Conservation (phyloP, 2,113 vertebrate genomes). For the Cebus imitator region DNA sequence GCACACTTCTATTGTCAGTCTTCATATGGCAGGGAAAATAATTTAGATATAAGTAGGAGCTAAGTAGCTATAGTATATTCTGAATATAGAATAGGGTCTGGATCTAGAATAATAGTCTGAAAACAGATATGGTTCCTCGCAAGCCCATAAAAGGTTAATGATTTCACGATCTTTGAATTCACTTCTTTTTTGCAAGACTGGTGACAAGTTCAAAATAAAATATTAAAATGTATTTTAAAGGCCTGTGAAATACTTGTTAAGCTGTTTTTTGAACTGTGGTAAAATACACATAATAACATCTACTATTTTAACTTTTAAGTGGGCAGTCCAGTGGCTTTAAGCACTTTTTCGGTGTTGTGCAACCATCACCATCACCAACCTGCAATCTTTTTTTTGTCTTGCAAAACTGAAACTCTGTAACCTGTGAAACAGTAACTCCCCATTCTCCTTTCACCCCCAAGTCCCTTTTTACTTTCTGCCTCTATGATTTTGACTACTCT, state of each 20-base stretch:
- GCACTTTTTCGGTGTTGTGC: background rate
- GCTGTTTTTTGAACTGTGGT: background rate
- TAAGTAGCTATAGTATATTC: background rate
- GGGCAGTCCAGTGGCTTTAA: background rate
- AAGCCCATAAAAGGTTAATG: background rate
- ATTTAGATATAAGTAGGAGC: background rate
- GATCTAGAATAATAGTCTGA: background rate
- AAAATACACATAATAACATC: background rate
- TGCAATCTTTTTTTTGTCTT: background rate
- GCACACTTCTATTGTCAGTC: background rate
- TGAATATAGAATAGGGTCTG: background rate
- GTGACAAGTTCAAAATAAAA: background rate
- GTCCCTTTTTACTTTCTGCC: background rate
- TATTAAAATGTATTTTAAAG: conserved; percentile 4
- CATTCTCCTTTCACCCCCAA: background rate
- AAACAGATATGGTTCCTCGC: background rate
- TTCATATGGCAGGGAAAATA: background rate
- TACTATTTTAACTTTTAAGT: background rate
- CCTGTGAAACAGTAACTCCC: background rate
- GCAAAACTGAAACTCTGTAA: background rate
- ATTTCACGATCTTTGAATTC: background rate
- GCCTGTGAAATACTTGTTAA: background rate
- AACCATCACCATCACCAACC: background rate
- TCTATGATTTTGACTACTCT: background rate
- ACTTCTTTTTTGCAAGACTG: background rate